Evolutionary conservation across 2,888 invertebrate genomes (phyloP).

Genomic region (Drosophila hamatofila): DNA sequence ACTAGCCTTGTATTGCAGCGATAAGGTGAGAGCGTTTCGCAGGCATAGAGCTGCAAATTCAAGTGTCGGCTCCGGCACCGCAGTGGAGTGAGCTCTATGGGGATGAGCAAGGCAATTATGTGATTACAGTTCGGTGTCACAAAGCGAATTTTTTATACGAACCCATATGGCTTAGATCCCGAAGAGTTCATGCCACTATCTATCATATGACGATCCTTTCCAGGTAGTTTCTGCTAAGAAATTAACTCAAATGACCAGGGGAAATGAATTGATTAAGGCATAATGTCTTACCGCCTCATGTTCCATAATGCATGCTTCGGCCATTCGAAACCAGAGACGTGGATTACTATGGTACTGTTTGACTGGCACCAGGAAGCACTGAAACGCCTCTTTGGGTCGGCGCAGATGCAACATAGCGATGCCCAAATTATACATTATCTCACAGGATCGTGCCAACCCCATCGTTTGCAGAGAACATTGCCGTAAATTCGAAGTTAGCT

Average conservation of each 20-base stretch:
- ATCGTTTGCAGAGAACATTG: conserved; percentile 80
- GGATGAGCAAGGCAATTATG: rapidly evolving
- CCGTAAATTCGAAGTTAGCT: conserved; percentile 74
- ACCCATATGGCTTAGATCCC: conserved; percentile 67
- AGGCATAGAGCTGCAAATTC: conserved; percentile 96
- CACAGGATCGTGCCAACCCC: conserved; percentile 82
- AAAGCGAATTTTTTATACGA: conserved; percentile 30
- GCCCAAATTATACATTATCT: conserved; percentile 85
- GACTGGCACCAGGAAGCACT: conserved; percentile 94
- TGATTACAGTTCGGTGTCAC: neutral
- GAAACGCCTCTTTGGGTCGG: conserved; percentile 94
- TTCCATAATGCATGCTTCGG: conserved; percentile 95
- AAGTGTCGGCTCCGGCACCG: conserved; percentile 94
- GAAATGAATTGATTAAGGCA: neutral
- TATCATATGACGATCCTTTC: conserved; percentile 54
- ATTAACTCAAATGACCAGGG: neutral
- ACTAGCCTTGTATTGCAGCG: conserved; percentile 68
- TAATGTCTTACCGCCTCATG: conserved; percentile 85
- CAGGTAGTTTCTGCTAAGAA: conserved; percentile 46
- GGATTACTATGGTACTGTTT: conserved; percentile 95
- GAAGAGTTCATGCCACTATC: conserved; percentile 35
- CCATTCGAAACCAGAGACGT: conserved; percentile 95
- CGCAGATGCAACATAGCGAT: conserved; percentile 93
- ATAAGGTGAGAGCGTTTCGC: conserved; percentile 89
- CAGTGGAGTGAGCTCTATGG: conserved; percentile 88